Percentiles rank a stretch among this genome's conserved stretches.
phyloP scores from a whole-genome alignment of 2,113 vertebrate species.

The Pachypanchax playfairii region DNA sequence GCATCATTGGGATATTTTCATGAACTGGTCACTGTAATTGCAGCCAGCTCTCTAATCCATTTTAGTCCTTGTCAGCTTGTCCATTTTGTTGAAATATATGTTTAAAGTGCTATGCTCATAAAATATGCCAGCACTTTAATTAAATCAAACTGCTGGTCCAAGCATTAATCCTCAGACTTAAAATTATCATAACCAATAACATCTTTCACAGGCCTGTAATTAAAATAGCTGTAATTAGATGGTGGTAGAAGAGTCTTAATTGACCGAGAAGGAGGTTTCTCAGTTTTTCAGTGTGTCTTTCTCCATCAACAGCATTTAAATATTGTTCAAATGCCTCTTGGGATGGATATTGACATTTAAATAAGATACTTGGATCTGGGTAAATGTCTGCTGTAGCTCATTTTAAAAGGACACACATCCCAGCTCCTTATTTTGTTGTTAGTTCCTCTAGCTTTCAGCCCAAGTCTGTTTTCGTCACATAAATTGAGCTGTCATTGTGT shows the following conservation, averaged over 20 bases:
- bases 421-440: constrained; percentile 8
- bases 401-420: constrained; percentile 16
- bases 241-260: constrained; percentile 11
- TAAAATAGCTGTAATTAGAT: constrained; percentile 53
- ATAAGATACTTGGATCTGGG: constrained; percentile 9
- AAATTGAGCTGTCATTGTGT: constrained; percentile 32
- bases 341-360: constrained; percentile 39
- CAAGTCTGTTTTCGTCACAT: constrained; percentile 24
- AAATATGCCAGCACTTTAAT: constrained; percentile 37
- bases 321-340: constrained; percentile 13
- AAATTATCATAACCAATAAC: constrained; percentile 51
- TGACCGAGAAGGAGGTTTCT: constrained; percentile 25
- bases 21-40: constrained; percentile 21
- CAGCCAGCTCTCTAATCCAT: not conserved
- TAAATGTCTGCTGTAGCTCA: constrained; percentile 2
- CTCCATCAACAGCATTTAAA: not conserved
- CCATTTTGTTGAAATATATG: constrained; percentile 22
- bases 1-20: constrained; percentile 5
- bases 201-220: constrained; percentile 43
- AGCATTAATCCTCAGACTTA: constrained; percentile 37
- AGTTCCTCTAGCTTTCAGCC: not conserved
- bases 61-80: constrained; percentile 6
- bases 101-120: constrained; percentile 15
- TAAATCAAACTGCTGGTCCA: constrained; percentile 29
- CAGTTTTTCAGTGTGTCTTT: constrained; percentile 3